phyloP scores from a whole-genome alignment of 2,888 invertebrate species.

The Heliconius sara region DNA sequence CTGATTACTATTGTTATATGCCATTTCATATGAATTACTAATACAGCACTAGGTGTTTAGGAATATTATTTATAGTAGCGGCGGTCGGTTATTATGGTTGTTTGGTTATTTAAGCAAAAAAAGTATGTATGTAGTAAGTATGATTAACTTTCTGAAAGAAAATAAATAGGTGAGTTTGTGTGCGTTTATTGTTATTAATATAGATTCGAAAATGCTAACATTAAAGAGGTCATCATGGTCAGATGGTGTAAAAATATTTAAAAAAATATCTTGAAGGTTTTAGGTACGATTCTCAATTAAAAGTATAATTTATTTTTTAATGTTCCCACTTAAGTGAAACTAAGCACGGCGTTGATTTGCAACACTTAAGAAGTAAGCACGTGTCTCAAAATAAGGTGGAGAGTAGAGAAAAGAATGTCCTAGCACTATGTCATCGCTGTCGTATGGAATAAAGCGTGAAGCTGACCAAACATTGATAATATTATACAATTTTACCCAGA shows the following conservation, averaged over 20 bases:
- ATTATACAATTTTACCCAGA: not conserved
- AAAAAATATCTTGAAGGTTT: not conserved
- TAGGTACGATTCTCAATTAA: too few relatives aligned
- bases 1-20: constrained; percentile 81
- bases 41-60: constrained; percentile 63
- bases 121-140: not conserved
- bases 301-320: not conserved
- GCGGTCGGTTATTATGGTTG: constrained; percentile 22
- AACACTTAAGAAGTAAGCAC: not conserved
- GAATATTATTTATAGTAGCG: constrained; percentile 58
- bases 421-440: not conserved
- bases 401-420: not conserved
- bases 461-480: not conserved
- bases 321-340: not conserved
- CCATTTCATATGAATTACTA: constrained; percentile 81
- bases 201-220: not conserved
- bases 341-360: not conserved
- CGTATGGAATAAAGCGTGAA: not conserved
- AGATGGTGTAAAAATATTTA: not conserved
- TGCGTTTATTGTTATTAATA: not conserved
- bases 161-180: not conserved
- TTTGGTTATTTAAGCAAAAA: not conserved
- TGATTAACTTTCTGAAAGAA: constrained; percentile 14
- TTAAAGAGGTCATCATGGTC: not conserved
- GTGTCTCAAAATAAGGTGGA: not conserved